These are phyloP conservation scores for Valencia hispanica DNA, from an alignment of 2,797 vertebrate genomes.

Conservation along the genomic window DNA sequence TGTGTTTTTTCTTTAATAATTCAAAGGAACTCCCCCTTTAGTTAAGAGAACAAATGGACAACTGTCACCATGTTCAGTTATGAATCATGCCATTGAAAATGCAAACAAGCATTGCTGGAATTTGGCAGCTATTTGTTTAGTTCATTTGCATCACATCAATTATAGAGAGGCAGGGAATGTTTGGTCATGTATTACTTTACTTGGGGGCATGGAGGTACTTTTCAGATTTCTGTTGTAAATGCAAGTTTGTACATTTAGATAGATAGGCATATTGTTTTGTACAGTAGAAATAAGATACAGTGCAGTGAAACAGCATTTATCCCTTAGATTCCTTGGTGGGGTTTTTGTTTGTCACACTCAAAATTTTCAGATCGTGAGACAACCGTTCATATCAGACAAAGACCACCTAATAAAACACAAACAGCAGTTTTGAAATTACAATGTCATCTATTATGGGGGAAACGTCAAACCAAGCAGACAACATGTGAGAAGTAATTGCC, in stretches of 20 bases:
- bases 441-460: not conserved
- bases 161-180: not conserved
- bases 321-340: not conserved
- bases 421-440: not conserved
- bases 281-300: not conserved
- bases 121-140: conserved; percentile 21
- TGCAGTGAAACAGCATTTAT: not conserved
- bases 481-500: not conserved
- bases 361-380: not conserved
- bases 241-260: not conserved
- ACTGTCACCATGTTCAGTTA: not conserved
- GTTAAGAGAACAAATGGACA: not conserved
- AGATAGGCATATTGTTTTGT: not conserved
- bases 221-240: not conserved
- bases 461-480: not conserved
- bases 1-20: not conserved
- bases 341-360: not conserved
- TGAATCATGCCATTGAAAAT: not conserved
- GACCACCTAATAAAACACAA: not conserved
- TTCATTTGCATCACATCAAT: not conserved
- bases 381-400: not conserved
- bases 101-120: not conserved
- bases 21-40: not conserved
- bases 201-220: not conserved
- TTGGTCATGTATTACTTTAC: not conserved